Evolutionary conservation across 2,797 vertebrate genomes (phyloP).

Genomic region (Carapus acus): DNA sequence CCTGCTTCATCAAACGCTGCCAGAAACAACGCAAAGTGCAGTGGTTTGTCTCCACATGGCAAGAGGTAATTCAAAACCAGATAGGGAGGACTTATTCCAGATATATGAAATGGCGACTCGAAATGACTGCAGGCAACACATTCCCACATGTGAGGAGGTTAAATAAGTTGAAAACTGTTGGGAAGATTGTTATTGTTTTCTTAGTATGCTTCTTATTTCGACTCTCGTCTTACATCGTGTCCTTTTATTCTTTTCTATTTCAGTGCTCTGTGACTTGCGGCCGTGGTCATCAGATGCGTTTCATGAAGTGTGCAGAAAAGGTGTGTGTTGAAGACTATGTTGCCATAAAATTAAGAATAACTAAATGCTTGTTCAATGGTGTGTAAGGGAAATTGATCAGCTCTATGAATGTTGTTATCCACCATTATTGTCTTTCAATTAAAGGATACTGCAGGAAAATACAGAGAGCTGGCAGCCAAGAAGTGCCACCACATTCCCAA

Average conservation of each 20-base stretch:
- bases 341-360: too few relatives aligned
- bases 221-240: not conserved
- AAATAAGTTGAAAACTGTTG: not conserved
- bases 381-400: too few relatives aligned
- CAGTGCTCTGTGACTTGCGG: conserved; percentile 86
- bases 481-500: conserved; percentile 78
- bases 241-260: conserved; percentile 9
- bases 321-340: too few relatives aligned
- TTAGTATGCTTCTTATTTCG: not conserved
- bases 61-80: conserved; percentile 66
- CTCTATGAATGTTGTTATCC: too few relatives aligned
- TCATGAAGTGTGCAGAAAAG: conserved; percentile 82
- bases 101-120: not conserved
- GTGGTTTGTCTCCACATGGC: conserved; percentile 85
- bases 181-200: not conserved
- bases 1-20: conserved; percentile 79
- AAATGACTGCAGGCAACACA: conserved; percentile 2
- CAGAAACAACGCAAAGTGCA: conserved; percentile 79
- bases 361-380: too few relatives aligned
- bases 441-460: conserved; percentile 76
- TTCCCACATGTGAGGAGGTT: not conserved
- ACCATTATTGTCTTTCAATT: not conserved
- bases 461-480: conserved; percentile 75
- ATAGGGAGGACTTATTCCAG: not conserved
- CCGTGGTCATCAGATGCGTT: conserved; percentile 74